A percentile compares a stretch with the other conserved stretches of the same genome.
Conservation (phyloP, 2,888 invertebrate species). For the Spilosoma lubricipeda region DNA sequence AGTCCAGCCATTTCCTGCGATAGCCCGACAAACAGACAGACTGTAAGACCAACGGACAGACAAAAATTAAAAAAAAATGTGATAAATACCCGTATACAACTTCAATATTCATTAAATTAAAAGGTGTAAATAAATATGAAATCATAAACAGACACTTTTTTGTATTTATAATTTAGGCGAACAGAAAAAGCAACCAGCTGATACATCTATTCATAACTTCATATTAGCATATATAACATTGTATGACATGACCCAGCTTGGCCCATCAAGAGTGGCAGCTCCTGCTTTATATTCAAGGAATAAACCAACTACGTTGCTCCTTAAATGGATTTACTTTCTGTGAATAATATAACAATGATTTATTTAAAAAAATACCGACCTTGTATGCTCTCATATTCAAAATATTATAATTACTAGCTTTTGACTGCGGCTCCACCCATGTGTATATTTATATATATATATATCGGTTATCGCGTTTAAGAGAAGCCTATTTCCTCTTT, state of each 20-base stretch:
- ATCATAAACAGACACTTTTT: too few relatives aligned
- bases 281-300: slow-evolving; percentile 58
- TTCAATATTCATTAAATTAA: too few relatives aligned
- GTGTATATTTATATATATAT: too few relatives aligned
- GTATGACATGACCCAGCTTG: slow-evolving; percentile 37
- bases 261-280: slow-evolving; percentile 36
- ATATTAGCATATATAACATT: slow-evolving; percentile 46
- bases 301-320: slow-evolving; percentile 48
- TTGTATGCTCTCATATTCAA: background rate
- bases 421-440: too few relatives aligned
- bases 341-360: slow-evolving; percentile 44
- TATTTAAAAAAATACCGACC: slow-evolving; percentile 16
- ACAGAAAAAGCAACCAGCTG: slow-evolving; percentile 14
- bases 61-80: too few relatives aligned
- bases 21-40: too few relatives aligned
- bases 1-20: too few relatives aligned
- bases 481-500: too few relatives aligned
- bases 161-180: background rate
- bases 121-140: too few relatives aligned
- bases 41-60: too few relatives aligned
- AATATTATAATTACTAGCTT: background rate
- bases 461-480: too few relatives aligned
- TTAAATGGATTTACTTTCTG: slow-evolving; percentile 58
- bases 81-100: too few relatives aligned
- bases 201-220: slow-evolving; percentile 29